Percentiles rank a stretch among this genome's conserved stretches.
Evolutionary conservation across 2,113 vertebrate species (phyloP).

Genomic region (Gobio gobio): DNA sequence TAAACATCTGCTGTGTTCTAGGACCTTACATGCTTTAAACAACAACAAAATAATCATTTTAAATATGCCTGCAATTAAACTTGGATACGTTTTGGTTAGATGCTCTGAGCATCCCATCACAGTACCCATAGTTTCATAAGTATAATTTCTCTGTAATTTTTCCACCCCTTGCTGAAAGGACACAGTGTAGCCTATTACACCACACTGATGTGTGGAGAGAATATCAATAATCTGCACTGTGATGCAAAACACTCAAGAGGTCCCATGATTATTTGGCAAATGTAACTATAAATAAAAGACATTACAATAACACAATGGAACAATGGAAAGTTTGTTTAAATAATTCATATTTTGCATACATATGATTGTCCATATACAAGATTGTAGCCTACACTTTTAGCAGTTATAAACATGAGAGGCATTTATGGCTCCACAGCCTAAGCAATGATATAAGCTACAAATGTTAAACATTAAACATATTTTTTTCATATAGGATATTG

Average conservation of each 20-base stretch:
- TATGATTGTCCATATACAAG: neutral
- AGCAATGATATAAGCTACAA: neutral
- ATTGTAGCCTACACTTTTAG: neutral
- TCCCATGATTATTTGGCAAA: neutral
- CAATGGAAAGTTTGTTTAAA: neutral
- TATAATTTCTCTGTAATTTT: neutral
- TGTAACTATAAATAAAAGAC: neutral
- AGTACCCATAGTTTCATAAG: neutral
- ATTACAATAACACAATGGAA: neutral
- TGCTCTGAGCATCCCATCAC: neutral
- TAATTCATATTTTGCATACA: neutral
- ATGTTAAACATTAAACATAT: neutral
- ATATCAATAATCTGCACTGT: neutral
- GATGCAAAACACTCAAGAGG: neutral
- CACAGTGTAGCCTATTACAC: no score
- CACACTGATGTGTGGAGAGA: neutral
- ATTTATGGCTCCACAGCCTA: neutral
- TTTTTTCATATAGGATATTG: neutral
- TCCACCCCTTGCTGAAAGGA: neutral
- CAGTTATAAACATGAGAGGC: neutral
- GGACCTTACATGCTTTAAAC: neutral
- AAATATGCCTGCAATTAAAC: neutral
- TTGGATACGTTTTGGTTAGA: neutral
- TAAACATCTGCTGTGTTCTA: neutral
- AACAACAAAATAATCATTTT: neutral